Evolutionary conservation across 2,797 vertebrate genomes (phyloP), one percentile per base, ranked within the genome.

Genomic region (Argentina silus): DNA sequence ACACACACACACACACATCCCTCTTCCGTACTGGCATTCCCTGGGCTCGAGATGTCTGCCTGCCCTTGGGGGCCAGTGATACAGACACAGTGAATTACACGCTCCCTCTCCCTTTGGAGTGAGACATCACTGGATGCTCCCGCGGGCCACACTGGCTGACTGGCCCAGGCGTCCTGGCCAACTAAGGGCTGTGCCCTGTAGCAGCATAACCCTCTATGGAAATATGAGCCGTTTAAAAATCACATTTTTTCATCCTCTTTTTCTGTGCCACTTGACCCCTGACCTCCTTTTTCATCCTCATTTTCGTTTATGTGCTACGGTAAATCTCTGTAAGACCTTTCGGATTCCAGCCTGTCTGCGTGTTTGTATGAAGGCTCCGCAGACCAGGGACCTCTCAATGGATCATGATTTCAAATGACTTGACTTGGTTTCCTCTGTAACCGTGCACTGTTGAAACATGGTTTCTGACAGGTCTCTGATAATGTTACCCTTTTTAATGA

Each of bases 221-320:
- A 91, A 90, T 78, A 80, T 81, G 83, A 91, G 73, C 75, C 73
- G 73, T 81, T 86, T 72, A 84, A 84, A 83, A 79, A 82, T 77
- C 74, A 81, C 42, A 71, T 64, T 80, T 59, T 77, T 73, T 86
- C 79, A 8, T 15, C 11, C 63, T 17, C 36, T 17, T 50, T 82
- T 79, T 88, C 81, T 71, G 45, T 74, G 74, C 84, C 84, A 85
- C 78, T 91, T 89, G 83, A 92, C 90, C 88, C 83, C 67, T 85
- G 83, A 86, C 82, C 83, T 74, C 60, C 57, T 53, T 73, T 73
- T 75, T 81, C 64, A 75, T 85, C 81, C 65, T 78, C 62, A 27
- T 82, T 79, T 69, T 78, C 51, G 70, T 90, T 89, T 83, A 86
- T 89, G 73, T 78, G 68, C 86, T 79, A 71, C 85, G 82, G 80